Evolutionary conservation across 2,888 invertebrate species (phyloP).

Genomic region (Tetramorium bicarinatum): DNA sequence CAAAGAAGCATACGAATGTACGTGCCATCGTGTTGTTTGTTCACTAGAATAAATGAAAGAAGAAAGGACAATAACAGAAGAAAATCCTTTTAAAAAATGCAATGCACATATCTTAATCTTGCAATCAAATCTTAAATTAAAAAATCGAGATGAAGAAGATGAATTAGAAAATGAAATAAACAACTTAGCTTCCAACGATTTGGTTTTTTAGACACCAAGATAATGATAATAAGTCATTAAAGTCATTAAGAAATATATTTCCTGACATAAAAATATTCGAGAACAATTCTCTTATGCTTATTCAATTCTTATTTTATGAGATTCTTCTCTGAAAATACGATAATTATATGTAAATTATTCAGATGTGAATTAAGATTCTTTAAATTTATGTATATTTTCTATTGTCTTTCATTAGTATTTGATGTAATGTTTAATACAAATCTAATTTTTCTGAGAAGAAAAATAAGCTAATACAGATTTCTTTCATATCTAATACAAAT

Average conservation of each 20-base stretch:
- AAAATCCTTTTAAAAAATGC: background rate
- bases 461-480: background rate
- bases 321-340: background rate
- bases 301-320: background rate
- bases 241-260: background rate
- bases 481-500: background rate
- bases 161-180: background rate
- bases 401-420: background rate
- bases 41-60: slow-evolving; percentile 4
- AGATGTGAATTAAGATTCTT: background rate
- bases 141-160: background rate
- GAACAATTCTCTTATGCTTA: background rate
- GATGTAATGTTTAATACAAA: background rate
- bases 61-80: background rate
- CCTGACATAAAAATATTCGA: background rate
- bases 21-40: slow-evolving; percentile 14
- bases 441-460: background rate
- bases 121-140: too few relatives aligned
- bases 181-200: background rate
- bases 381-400: background rate
- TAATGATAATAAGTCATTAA: background rate
- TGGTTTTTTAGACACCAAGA: background rate
- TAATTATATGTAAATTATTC: background rate
- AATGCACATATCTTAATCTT: background rate
- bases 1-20: background rate